These are phyloP conservation scores for Dryocosmus kuriphilus DNA, from an alignment of 2,888 invertebrate genomes.

Conservation along the genomic window DNA sequence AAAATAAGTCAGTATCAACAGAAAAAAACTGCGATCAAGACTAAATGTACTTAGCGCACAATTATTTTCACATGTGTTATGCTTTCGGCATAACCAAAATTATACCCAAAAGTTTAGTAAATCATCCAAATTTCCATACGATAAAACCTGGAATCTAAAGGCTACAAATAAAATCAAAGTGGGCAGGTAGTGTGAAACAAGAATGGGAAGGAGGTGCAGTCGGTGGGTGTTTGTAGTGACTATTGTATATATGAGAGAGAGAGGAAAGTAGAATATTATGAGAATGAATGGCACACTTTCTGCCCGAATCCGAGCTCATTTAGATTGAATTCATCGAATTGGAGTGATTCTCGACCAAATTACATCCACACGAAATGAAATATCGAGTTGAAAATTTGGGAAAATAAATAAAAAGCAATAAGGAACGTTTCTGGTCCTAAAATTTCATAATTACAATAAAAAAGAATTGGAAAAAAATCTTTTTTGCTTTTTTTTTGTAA, in stretches of 20 bases:
- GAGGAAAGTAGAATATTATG: neutral
- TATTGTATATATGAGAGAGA: neutral
- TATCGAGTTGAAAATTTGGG: too few species aligned
- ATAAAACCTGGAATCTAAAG: slow-evolving; percentile 47
- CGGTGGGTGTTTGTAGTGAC: neutral
- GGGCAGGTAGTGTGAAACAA: slow-evolving; percentile 21
- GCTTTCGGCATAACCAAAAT: neutral
- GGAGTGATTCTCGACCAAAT: neutral
- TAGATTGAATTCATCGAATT: neutral
- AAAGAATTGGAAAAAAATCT: too few species aligned
- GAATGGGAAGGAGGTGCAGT: slow-evolving; percentile 7
- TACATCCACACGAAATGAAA: too few species aligned
- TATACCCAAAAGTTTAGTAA: neutral
- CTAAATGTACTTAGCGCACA: too few species aligned
- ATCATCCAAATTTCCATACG: neutral
- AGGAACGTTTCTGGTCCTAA: too few species aligned
- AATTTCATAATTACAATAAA: too few species aligned
- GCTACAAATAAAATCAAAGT: slow-evolving; percentile 45
- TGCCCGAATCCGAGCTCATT: neutral
- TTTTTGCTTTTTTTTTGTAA: too few species aligned
- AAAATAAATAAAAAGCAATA: too few species aligned
- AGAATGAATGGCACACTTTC: neutral
- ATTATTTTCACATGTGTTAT: neutral
- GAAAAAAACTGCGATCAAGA: too few species aligned
- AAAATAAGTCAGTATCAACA: too few species aligned